Evolutionary conservation across 2,113 vertebrate genomes (phyloP).

Genomic region (Eleginops maclovinus): DNA sequence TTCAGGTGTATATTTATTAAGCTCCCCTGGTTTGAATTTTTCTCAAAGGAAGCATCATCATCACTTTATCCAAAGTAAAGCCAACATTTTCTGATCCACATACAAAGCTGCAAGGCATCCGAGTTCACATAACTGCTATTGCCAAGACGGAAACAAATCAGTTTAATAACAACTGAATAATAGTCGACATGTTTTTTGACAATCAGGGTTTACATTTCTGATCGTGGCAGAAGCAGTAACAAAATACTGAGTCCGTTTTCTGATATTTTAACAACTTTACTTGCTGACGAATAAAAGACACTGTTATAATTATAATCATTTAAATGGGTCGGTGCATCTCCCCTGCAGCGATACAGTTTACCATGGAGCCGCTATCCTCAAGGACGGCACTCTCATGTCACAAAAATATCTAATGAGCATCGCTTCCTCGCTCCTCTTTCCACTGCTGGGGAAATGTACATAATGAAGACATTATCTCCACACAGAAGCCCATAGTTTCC

Average conservation of each 20-base stretch:
- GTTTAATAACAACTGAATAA: neutral
- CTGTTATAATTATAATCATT: conserved; percentile 21
- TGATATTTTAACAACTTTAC: neutral
- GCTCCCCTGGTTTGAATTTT: neutral
- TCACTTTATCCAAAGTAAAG: conserved; percentile 55
- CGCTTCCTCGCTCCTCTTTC: neutral
- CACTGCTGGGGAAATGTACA: neutral
- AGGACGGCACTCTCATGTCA: neutral
- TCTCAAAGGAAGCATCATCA: conserved; percentile 21
- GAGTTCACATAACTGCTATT: neutral
- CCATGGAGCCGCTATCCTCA: neutral
- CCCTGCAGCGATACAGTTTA: conserved; percentile 5
- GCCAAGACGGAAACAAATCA: conserved; percentile 8
- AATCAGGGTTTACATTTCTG: neutral
- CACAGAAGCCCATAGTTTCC: neutral
- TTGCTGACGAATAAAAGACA: conserved; percentile 3
- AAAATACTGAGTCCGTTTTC: neutral
- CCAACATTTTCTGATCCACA: conserved; percentile 13
- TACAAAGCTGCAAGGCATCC: neutral
- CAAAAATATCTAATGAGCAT: neutral
- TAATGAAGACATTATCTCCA: neutral
- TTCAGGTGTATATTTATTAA: conserved; percentile 48
- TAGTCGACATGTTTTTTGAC: neutral
- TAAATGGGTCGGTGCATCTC: neutral
- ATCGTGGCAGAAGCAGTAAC: neutral